These are phyloP conservation scores for Corydoras sp. DNA, from an alignment of 2,113 vertebrate species.

Conservation along the genomic window DNA sequence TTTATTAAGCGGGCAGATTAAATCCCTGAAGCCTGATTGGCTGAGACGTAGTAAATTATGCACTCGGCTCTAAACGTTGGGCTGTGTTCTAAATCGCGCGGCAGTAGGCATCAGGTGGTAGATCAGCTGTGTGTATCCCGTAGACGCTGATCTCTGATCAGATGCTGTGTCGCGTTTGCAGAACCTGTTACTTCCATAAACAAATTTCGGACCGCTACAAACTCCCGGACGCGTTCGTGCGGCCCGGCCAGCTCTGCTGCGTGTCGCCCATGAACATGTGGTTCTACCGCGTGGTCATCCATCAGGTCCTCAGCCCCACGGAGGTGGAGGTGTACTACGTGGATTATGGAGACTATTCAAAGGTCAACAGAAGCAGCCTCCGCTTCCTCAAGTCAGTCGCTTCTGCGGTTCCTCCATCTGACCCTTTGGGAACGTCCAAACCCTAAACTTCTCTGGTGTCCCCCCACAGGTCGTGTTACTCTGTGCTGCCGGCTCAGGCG, in stretches of 20 bases:
- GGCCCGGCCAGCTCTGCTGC: conserved; percentile 82
- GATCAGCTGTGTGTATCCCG: too few species aligned
- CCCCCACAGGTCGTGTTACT: too few species aligned
- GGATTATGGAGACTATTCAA: conserved; percentile 75
- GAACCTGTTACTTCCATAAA: conserved; percentile 76
- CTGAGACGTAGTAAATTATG: too few species aligned
- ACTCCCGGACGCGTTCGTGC: conserved; percentile 71
- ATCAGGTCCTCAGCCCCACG: conserved; percentile 64
- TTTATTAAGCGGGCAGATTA: too few species aligned
- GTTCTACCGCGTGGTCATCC: conserved; percentile 87
- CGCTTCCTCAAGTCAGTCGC: conserved; percentile 88
- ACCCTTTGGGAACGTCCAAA: too few species aligned
- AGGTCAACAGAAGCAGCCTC: conserved; percentile 67
- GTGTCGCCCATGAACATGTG: conserved; percentile 66
- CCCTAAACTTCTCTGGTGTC: too few species aligned
- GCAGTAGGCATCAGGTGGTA: too few species aligned
- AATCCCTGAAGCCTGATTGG: too few species aligned
- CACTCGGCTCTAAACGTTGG: too few species aligned
- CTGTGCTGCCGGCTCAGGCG: too few species aligned
- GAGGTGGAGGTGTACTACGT: conserved; percentile 82
- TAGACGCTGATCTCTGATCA: too few species aligned
- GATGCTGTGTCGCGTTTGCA: conserved; percentile 43
- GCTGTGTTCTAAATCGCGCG: too few species aligned
- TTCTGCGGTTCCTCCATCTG: not conserved
- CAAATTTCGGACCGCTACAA: conserved; percentile 73